Conservation (phyloP, 2,888 invertebrate genomes). For the Chesias legatella region DNA sequence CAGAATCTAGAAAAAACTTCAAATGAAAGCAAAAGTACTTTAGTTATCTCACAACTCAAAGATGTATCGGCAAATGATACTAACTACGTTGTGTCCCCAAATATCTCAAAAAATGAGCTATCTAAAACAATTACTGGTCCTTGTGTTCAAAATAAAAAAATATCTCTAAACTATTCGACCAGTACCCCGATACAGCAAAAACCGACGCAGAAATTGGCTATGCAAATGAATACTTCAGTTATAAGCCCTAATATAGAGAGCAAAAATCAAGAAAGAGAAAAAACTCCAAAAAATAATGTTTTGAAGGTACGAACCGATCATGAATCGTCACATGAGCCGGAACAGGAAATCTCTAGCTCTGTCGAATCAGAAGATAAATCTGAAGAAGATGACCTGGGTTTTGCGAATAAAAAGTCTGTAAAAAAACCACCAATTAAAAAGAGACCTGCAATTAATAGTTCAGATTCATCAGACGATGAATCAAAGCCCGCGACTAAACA, state of each 20-base stretch:
- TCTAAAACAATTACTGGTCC: slow-evolving; percentile 44
- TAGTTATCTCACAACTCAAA: slow-evolving; percentile 59
- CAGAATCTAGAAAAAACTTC: slow-evolving; percentile 38
- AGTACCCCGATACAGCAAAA: slow-evolving; percentile 67
- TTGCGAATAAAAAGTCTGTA: neutral
- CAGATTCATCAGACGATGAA: slow-evolving; percentile 2
- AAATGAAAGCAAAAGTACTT: slow-evolving; percentile 56
- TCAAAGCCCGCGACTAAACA: neutral
- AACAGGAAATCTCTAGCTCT: slow-evolving; percentile 19
- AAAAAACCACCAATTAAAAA: slow-evolving; percentile 8
- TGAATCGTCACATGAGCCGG: slow-evolving; percentile 19
- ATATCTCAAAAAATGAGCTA: slow-evolving; percentile 35
- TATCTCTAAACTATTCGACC: slow-evolving; percentile 48
- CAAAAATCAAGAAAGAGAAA: slow-evolving; percentile 25
- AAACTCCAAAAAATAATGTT: slow-evolving; percentile 18
- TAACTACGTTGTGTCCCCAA: slow-evolving; percentile 38
- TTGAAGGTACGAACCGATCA: slow-evolving; percentile 2
- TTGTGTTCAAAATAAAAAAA: slow-evolving; percentile 36
- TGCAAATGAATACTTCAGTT: slow-evolving; percentile 56
- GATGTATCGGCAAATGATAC: slow-evolving; percentile 46
- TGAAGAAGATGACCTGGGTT: neutral
- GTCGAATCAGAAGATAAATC: slow-evolving; percentile 9
- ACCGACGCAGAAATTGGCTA: slow-evolving; percentile 40
- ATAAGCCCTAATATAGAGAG: slow-evolving; percentile 38
- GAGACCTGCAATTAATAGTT: slow-evolving; percentile 1